Conservation (phyloP, 2,888 invertebrate genomes). For the Tetragonula carbonaria region DNA sequence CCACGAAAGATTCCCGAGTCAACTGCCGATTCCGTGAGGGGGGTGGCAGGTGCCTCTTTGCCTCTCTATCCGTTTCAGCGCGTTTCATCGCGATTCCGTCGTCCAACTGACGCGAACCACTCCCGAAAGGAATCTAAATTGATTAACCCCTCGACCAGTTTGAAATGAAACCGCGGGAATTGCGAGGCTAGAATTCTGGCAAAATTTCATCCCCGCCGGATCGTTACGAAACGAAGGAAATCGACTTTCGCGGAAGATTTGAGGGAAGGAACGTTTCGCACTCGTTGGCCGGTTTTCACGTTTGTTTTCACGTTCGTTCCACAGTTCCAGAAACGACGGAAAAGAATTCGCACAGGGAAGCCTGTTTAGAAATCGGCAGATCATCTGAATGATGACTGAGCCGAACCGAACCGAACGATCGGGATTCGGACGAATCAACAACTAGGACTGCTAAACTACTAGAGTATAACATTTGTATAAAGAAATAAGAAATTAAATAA, state of each 20-base stretch:
- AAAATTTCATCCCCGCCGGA: too few relatives aligned
- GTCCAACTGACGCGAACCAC: not conserved
- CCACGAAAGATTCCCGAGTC: constrained; percentile 57
- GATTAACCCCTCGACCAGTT: not conserved
- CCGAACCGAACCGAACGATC: constrained; percentile 26
- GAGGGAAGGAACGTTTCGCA: too few relatives aligned
- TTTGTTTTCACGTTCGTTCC: too few relatives aligned
- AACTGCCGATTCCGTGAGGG: constrained; percentile 14
- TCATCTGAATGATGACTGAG: not conserved
- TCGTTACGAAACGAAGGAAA: too few relatives aligned
- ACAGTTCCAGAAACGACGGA: not conserved
- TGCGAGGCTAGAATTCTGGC: too few relatives aligned
- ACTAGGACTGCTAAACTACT: too few relatives aligned
- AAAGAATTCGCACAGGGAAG: constrained; percentile 22
- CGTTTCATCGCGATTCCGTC: not conserved
- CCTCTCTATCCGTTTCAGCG: constrained; percentile 52
- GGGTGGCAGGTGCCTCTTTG: constrained; percentile 58
- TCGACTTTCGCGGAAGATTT: too few relatives aligned
- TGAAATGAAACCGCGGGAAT: too few relatives aligned
- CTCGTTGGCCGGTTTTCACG: not conserved
- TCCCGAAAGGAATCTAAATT: not conserved
- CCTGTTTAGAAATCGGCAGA: constrained; percentile 30
- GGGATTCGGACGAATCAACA: constrained; percentile 42
- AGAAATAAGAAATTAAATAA: too few relatives aligned
- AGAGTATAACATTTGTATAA: too few relatives aligned